Conservation (phyloP, 1,140 invertebrate genomes). For the Oreohelix idahoensis region DNA sequence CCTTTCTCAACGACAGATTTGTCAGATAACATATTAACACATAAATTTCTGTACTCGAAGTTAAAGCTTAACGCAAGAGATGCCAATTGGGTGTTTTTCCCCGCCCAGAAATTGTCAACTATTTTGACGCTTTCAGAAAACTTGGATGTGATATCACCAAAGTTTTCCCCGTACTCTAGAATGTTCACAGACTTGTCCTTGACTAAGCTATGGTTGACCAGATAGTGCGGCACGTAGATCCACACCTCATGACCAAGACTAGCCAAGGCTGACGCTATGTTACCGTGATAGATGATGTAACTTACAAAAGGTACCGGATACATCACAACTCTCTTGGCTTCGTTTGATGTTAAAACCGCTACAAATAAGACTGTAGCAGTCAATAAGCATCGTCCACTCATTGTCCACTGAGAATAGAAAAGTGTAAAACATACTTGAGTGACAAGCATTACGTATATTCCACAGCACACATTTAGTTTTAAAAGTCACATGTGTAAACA, state of each 20-base stretch:
- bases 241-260: constrained; percentile 38
- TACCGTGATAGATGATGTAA: constrained; percentile 32
- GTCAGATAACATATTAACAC: constrained; percentile 13
- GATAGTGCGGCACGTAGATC: constrained; percentile 26
- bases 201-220: constrained; percentile 11
- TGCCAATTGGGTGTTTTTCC: neutral
- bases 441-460: too few species aligned
- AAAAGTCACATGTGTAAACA: too few species aligned
- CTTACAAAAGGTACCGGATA: constrained; percentile 19
- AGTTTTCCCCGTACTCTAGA: neutral
- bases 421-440: too few species aligned
- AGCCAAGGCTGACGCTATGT: constrained; percentile 14
- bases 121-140: constrained; percentile 8
- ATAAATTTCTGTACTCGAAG: neutral
- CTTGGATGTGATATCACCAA: neutral
- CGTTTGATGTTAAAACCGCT: neutral
- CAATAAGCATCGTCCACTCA: neutral
- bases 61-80: neutral
- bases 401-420: too few species aligned
- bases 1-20: neutral
- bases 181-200: constrained; percentile 28
- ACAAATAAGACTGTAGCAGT: neutral
- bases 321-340: constrained; percentile 35
- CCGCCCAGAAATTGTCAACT: constrained; percentile 27
- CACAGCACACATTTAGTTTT: too few species aligned